Evolutionary conservation across 2,113 vertebrate genomes (phyloP), one percentile per base, ranked within the genome.

Genomic region (Numida meleagris): DNA sequence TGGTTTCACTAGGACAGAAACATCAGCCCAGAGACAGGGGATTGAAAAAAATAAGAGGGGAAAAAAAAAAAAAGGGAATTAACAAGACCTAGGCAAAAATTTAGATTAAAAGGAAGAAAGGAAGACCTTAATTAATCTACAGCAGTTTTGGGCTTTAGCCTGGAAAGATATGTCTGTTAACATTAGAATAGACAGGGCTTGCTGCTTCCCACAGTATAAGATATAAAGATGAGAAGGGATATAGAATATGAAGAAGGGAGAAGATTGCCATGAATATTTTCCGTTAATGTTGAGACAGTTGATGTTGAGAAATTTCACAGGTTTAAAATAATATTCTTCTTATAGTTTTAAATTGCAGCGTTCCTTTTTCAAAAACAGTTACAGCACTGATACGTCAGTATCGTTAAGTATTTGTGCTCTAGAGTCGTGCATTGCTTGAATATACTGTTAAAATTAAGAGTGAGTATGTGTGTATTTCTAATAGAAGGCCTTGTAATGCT

Each of bases 261-360:
- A 70, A 75, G 46, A 18, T 23, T 85, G 43, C 45, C 0, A 0
- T 40, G 62, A 18, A 13, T 77, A 33, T 78, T 90, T 92, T 79
- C 86, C 53, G 20, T 90, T 75, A 55, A 34, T n/a, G 19, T 36
- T 81, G 71, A 87, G 62, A 74, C 72, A 91, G 63, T 45, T 42
- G 5, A 46, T 34, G 10, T 36, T 88, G 55, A 76, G 88, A 89
- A 80, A 86, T 78, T 82, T 81, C 38, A 23, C 14, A 74, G 42
- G 34, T 89, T 88, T 83, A 86, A 95, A 88, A 85, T 89, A 89
- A 34, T 18, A 5, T 79, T 76, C 34, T n/a, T 73, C 53, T 31
- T 77, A 42, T 36, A 45, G 14, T 70, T 76, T 73, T 70, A 48
- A 82, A 46, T 63, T 50, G 33, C 34, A 67, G 20, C 40, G 33